These are phyloP conservation scores for Drosophila equinoxialis DNA, from an alignment of 1,140 invertebrate species.

Conservation along the genomic window DNA sequence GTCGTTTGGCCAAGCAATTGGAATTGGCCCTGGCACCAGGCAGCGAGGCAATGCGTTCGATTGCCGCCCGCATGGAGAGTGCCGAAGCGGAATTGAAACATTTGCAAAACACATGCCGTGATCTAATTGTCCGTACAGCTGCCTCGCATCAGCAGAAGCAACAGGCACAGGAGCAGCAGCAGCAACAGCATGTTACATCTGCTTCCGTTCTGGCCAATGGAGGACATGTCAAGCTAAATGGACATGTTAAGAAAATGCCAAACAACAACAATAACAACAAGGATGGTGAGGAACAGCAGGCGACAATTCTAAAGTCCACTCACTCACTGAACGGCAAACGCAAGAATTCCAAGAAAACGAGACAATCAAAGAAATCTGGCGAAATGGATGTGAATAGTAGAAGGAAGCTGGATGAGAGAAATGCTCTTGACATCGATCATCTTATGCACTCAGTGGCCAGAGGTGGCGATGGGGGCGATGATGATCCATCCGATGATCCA, in stretches of 20 bases:
- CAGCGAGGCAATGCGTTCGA: constrained; percentile 86
- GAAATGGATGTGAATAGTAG: constrained; percentile 2
- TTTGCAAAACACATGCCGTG: constrained; percentile 90
- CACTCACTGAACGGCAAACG: constrained; percentile 50
- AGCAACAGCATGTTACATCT: neutral
- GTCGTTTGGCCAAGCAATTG: constrained; percentile 87
- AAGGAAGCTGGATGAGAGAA: constrained; percentile 36
- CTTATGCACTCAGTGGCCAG: constrained; percentile 38
- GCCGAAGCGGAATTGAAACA: constrained; percentile 91
- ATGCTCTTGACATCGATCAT: constrained; percentile 26
- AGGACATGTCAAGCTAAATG: constrained; percentile 29
- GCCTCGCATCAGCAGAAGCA: constrained; percentile 83
- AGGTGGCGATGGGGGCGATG: constrained; percentile 45
- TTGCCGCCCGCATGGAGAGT: constrained; percentile 88
- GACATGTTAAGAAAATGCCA: constrained; percentile 32
- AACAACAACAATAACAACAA: neutral
- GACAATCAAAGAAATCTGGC: constrained; percentile 15
- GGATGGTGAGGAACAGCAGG: neutral
- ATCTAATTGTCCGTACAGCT: constrained; percentile 88
- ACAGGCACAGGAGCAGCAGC: constrained; percentile 44
- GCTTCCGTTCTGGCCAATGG: neutral
- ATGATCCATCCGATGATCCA: constrained; percentile 81
- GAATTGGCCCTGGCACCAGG: constrained; percentile 87
- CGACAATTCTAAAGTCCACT: constrained; percentile 10
- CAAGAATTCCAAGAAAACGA: constrained; percentile 45